A percentile compares a stretch with the other conserved stretches of the same genome.
These are phyloP conservation scores for Macaria liturata DNA, from an alignment of 2,888 invertebrate genomes.

Conservation along the genomic window DNA sequence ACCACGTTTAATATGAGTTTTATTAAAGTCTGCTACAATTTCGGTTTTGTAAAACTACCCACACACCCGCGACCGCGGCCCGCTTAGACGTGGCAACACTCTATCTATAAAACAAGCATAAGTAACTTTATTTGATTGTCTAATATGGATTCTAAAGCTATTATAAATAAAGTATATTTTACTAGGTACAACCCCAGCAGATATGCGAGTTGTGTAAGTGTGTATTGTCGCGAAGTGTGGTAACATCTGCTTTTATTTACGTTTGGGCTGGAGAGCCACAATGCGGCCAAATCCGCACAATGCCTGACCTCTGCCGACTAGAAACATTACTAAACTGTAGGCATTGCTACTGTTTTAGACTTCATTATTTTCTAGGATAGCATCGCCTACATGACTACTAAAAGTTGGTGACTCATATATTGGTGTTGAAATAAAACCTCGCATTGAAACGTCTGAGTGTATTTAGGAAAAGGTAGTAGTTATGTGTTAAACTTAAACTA, in stretches of 20 bases:
- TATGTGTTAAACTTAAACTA: no score
- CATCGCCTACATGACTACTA: no score
- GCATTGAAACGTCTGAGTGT: no score
- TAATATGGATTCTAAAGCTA: slow-evolving; percentile 32
- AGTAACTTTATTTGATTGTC: not conserved
- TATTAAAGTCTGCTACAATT: slow-evolving; percentile 74
- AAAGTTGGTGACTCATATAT: no score
- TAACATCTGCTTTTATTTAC: slow-evolving; percentile 83
- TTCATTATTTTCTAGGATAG: no score
- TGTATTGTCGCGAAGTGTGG: slow-evolving; percentile 59
- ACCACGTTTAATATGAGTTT: slow-evolving; percentile 73
- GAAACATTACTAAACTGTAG: no score
- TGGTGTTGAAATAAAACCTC: no score
- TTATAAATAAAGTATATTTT: not conserved
- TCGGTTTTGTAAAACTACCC: slow-evolving; percentile 79
- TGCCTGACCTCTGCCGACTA: slow-evolving; percentile 41
- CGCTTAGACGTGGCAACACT: slow-evolving; percentile 46
- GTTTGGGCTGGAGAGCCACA: slow-evolving; percentile 78
- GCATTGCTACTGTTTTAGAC: no score
- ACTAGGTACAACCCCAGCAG: slow-evolving; percentile 33
- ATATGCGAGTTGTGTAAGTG: slow-evolving; percentile 29
- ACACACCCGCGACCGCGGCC: slow-evolving; percentile 59
- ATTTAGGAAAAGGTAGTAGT: no score
- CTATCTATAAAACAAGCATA: slow-evolving; percentile 31
- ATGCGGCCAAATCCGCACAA: slow-evolving; percentile 74